Evolutionary conservation across 1,140 invertebrate genomes (phyloP).

Genomic region (Anastatus disparis): DNA sequence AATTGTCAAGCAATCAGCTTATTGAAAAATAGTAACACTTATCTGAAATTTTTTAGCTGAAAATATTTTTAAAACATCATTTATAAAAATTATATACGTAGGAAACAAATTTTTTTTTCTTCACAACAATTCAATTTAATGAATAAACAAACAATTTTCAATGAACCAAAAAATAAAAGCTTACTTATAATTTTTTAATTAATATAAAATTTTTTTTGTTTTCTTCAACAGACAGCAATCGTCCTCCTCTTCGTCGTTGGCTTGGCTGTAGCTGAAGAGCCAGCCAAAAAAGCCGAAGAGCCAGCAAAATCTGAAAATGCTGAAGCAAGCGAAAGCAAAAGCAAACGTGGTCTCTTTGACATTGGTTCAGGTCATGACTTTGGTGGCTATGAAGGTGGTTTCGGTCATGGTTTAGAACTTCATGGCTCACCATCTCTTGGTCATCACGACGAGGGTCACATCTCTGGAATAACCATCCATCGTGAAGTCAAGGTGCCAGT

Average conservation of each 20-base stretch:
- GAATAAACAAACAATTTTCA: too few species aligned
- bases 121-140: too few species aligned
- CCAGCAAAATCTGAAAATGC: constrained; percentile 16
- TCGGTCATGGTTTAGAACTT: constrained; percentile 35
- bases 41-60: too few species aligned
- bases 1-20: too few species aligned
- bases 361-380: constrained; percentile 38
- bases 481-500: constrained; percentile 64
- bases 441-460: constrained; percentile 55
- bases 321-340: constrained; percentile 49
- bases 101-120: too few species aligned
- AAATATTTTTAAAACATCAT: too few species aligned
- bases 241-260: constrained; percentile 49
- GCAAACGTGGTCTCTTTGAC: constrained; percentile 57
- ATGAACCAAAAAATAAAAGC: too few species aligned
- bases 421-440: constrained; percentile 23
- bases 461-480: constrained; percentile 63
- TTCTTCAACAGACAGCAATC: constrained; percentile 36
- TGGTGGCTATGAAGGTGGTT: constrained; percentile 37
- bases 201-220: neutral
- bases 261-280: constrained; percentile 33
- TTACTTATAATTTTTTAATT: neutral
- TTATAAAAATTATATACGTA: too few species aligned
- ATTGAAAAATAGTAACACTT: too few species aligned
- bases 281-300: constrained; percentile 27